Evolutionary conservation across 1,140 invertebrate genomes (phyloP).

Genomic region (Drosophila pachea): DNA sequence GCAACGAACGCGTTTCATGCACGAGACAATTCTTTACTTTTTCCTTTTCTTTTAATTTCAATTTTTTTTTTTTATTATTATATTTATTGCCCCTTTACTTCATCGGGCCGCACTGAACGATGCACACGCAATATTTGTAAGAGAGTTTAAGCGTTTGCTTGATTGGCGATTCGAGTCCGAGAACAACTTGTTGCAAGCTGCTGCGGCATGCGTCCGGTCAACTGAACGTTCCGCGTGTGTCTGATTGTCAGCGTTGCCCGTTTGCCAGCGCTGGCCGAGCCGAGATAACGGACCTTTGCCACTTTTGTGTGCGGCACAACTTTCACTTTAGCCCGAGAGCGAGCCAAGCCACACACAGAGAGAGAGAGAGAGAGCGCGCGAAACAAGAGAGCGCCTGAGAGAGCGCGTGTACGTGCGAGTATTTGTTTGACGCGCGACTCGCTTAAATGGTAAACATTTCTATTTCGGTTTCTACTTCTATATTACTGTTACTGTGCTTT

Average conservation of each 20-base stretch:
- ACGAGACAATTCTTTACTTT: slow-evolving; percentile 16
- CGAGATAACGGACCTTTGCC: slow-evolving; percentile 78
- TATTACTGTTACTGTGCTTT: slow-evolving; percentile 63
- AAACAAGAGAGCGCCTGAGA: slow-evolving; percentile 16
- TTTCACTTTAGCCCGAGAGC: slow-evolving; percentile 72
- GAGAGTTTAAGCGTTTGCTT: slow-evolving; percentile 13
- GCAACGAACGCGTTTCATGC: slow-evolving; percentile 61
- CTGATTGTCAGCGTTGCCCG: slow-evolving; percentile 62
- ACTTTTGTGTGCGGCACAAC: slow-evolving; percentile 71
- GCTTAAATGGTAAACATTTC: slow-evolving; percentile 75
- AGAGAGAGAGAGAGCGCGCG: slow-evolving; percentile 21
- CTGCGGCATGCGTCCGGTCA: slow-evolving; percentile 71
- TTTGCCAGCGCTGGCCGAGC: slow-evolving; percentile 57
- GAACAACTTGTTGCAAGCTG: slow-evolving; percentile 16
- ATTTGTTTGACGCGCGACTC: slow-evolving; percentile 52
- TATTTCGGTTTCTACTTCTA: slow-evolving; percentile 59
- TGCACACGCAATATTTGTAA: slow-evolving; percentile 19
- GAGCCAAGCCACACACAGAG: slow-evolving; percentile 20
- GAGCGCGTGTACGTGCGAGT: slow-evolving; percentile 57
- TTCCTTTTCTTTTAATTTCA: neutral
- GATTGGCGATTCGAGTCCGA: slow-evolving; percentile 36
- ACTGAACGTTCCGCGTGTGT: slow-evolving; percentile 75
- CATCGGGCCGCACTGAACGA: slow-evolving; percentile 7
- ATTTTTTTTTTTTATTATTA: slow-evolving; percentile 17
- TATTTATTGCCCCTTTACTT: slow-evolving; percentile 5